Percentiles rank a stretch among this genome's conserved stretches.
Conservation (phyloP, 2,888 invertebrate genomes). For the Zaprionus bogoriensis region DNA sequence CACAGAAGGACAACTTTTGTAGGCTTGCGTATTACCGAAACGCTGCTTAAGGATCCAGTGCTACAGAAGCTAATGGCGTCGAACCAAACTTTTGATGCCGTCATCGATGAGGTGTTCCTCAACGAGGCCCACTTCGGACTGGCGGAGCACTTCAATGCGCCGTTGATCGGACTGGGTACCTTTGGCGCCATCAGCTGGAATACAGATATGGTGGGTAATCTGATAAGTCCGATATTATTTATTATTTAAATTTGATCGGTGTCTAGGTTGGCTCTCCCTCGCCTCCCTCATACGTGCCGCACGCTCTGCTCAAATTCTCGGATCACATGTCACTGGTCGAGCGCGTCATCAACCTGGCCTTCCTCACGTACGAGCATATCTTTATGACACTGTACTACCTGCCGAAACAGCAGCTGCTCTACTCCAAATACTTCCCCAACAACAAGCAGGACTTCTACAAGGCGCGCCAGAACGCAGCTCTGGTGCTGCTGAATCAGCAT, state of each 20-base stretch:
- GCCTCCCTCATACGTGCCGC: slow-evolving; percentile 80
- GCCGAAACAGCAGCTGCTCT: slow-evolving; percentile 75
- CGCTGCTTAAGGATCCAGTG: slow-evolving; percentile 53
- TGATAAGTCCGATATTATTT: too few species aligned
- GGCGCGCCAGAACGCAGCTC: slow-evolving; percentile 70
- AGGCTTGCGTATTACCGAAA: slow-evolving; percentile 55
- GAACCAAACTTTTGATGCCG: slow-evolving; percentile 81
- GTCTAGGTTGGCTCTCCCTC: slow-evolving; percentile 78
- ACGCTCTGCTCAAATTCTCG: slow-evolving; percentile 67
- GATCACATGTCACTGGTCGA: slow-evolving; percentile 81
- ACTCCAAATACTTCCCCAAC: slow-evolving; percentile 71
- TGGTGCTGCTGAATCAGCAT: slow-evolving; percentile 81
- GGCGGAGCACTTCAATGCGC: slow-evolving; percentile 78
- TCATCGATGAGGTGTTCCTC: slow-evolving; percentile 81
- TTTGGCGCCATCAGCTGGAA: slow-evolving; percentile 79
- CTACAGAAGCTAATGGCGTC: slow-evolving; percentile 70
- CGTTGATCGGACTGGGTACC: slow-evolving; percentile 75
- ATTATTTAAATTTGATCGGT: too few species aligned
- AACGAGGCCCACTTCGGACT: slow-evolving; percentile 81
- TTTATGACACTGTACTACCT: slow-evolving; percentile 67
- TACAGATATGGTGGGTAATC: slow-evolving; percentile 76
- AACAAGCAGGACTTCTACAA: slow-evolving; percentile 66
- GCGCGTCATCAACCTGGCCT: slow-evolving; percentile 79
- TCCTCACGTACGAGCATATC: slow-evolving; percentile 58
- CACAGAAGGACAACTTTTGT: not conserved